A percentile compares a stretch with the other conserved stretches of the same genome.
Evolutionary conservation across 2,797 vertebrate species (phyloP).

Genomic region (Vespertilio murinus): DNA sequence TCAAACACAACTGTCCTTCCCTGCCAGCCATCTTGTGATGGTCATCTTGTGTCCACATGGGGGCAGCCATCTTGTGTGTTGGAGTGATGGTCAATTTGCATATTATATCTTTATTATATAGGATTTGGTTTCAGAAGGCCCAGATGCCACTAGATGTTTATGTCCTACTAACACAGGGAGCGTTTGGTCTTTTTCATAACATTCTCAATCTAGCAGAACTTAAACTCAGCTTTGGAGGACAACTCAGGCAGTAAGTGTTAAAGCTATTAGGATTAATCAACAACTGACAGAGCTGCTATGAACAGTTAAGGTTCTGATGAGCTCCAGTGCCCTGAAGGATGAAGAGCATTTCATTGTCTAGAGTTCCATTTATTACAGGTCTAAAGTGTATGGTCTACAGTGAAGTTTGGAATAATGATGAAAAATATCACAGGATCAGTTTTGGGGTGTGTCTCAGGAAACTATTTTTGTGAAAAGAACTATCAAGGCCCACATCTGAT

Average conservation of each 20-base stretch:
- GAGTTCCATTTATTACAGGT: background rate
- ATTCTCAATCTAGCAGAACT: background rate
- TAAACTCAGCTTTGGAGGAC: background rate
- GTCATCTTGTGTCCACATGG: too few relatives aligned
- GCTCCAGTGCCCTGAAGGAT: background rate
- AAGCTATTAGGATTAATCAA: slow-evolving; percentile 13
- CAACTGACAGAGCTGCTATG: background rate
- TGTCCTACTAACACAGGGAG: background rate
- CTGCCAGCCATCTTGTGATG: too few relatives aligned
- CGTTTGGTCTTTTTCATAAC: background rate
- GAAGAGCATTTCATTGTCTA: background rate
- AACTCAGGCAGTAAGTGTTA: slow-evolving; percentile 24
- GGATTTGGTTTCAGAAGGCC: background rate
- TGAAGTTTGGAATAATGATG: background rate
- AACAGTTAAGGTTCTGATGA: background rate
- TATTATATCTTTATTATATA: too few relatives aligned
- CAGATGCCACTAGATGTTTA: slow-evolving; percentile 7
- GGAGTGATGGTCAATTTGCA: too few relatives aligned
- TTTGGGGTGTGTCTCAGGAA: slow-evolving; percentile 1
- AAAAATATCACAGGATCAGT: background rate
- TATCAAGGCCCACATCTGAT: background rate
- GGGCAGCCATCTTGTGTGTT: too few relatives aligned
- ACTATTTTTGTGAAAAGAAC: background rate
- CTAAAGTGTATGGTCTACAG: background rate
- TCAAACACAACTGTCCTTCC: too few relatives aligned